These are phyloP conservation scores for Sarotherodon lohbergeri DNA, from an alignment of 2,113 vertebrate species.

Conservation along the genomic window DNA sequence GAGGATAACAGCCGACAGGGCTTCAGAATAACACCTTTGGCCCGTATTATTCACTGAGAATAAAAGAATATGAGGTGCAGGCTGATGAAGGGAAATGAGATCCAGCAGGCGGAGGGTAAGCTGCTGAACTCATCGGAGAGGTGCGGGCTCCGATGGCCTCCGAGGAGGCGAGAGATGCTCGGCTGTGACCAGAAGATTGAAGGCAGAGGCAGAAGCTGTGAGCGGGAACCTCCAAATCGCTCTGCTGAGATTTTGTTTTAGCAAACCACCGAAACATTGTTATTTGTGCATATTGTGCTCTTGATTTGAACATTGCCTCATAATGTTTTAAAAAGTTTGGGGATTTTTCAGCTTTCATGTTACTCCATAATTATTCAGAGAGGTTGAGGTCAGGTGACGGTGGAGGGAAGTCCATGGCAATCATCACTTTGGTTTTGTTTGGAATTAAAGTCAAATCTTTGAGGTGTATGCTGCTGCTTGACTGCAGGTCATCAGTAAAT, in stretches of 20 bases:
- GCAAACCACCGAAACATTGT: neutral
- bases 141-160: neutral
- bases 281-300: neutral
- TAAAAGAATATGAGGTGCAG: neutral
- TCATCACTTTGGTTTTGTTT: neutral
- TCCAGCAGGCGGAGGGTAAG: neutral
- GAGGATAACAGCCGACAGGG: conserved; percentile 11
- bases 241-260: neutral
- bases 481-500: too few species aligned
- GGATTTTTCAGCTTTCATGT: neutral
- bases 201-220: neutral
- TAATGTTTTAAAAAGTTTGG: rapidly evolving
- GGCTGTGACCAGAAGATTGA: neutral
- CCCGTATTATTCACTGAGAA: conserved; percentile 24
- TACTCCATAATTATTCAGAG: rapidly evolving
- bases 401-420: neutral
- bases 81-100: neutral
- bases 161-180: neutral
- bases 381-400: neutral
- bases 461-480: neutral
- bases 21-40: neutral
- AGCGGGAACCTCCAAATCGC: neutral
- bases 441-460: neutral
- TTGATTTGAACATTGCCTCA: neutral
- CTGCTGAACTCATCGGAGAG: neutral